Conservation (phyloP, 2,113 vertebrate species). For the Paraplagusia blochii region DNA sequence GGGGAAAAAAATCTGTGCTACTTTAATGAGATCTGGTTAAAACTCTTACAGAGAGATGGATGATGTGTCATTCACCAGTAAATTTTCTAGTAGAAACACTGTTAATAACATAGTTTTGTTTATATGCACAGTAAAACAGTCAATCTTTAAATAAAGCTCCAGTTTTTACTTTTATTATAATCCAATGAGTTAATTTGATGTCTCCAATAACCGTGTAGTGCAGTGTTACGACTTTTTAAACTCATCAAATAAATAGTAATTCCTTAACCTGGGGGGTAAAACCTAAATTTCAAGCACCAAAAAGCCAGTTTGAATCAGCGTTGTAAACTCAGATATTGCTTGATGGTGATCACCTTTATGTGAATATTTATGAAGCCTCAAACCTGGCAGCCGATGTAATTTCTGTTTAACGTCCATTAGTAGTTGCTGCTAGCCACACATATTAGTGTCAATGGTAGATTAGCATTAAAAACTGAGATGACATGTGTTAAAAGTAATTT, state of each 20-base stretch:
- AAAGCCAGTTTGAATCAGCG: background rate
- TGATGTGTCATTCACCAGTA: too few species aligned
- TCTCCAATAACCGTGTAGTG: background rate
- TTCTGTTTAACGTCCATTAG: background rate
- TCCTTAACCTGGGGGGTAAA: background rate
- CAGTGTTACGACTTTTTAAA: background rate
- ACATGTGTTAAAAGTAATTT: conserved; percentile 7
- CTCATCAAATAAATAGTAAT: conserved; percentile 1
- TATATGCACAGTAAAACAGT: too few species aligned
- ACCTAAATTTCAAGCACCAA: background rate
- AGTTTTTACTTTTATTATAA: background rate
- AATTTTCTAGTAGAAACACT: too few species aligned
- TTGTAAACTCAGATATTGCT: background rate
- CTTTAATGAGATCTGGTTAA: too few species aligned
- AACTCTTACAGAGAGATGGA: too few species aligned
- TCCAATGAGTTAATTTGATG: background rate
- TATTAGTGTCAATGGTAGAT: background rate
- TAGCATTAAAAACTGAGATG: background rate
- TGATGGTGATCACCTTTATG: background rate
- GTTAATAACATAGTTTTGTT: too few species aligned
- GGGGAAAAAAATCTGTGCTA: too few species aligned
- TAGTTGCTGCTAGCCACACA: conserved; percentile 2
- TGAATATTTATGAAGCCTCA: conserved; percentile 5
- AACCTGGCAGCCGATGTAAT: background rate
- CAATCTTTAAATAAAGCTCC: background rate